Evolutionary conservation across 35 echinoderm and acorn worm species (phyloP).

Genomic region (Hemicentrotus pulcherrimus): DNA sequence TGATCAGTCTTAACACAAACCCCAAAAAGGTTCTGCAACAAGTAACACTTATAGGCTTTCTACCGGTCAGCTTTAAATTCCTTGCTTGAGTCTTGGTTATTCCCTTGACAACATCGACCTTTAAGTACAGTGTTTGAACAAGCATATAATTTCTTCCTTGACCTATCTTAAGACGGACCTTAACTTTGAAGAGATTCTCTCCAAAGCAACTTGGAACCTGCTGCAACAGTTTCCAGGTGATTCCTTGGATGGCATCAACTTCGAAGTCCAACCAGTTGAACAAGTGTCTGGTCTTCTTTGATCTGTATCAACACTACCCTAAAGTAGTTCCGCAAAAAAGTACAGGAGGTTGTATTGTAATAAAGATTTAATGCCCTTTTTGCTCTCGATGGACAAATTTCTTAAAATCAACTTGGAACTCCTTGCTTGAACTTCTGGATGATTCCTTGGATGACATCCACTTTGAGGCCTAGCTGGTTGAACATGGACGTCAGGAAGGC

Average conservation of each 20-base stretch:
- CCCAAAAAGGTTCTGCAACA: background rate
- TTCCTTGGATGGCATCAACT: too few species aligned
- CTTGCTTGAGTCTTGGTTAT: background rate
- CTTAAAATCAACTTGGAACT: background rate
- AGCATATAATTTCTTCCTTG: background rate
- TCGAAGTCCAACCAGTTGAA: too few species aligned
- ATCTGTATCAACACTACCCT: too few species aligned
- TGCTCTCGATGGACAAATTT: too few species aligned
- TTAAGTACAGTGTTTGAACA: background rate
- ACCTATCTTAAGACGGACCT: too few species aligned
- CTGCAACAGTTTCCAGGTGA: too few species aligned
- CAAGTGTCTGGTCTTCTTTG: too few species aligned
- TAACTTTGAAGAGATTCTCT: too few species aligned
- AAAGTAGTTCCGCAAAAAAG: too few species aligned
- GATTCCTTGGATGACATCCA: background rate
- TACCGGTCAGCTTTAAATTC: background rate
- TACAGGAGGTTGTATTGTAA: too few species aligned
- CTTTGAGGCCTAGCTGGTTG: background rate
- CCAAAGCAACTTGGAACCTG: too few species aligned
- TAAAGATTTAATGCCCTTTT: too few species aligned
- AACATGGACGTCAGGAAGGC: slow-evolving; percentile 19
- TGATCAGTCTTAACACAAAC: background rate
- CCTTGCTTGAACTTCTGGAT: background rate
- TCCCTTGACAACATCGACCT: background rate
- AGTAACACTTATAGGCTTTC: background rate